Conservation (phyloP, 2,888 invertebrate species). For the Microctonus brassicae region DNA sequence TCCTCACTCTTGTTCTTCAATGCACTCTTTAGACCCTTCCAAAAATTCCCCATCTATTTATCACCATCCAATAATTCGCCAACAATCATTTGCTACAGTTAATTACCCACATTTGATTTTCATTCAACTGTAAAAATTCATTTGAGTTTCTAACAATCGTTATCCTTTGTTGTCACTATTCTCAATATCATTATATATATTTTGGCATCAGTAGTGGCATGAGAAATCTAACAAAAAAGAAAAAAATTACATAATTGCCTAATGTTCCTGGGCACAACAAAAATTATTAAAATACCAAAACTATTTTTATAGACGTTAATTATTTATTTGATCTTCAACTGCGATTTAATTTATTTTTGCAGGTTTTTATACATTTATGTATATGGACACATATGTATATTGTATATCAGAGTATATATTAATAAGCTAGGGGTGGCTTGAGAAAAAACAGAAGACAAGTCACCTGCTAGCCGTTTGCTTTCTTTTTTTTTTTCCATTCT, state of each 20-base stretch:
- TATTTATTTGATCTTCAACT: not conserved
- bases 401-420: not conserved
- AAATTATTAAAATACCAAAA: not conserved
- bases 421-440: constrained; percentile 55
- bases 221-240: too few relatives aligned
- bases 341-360: not conserved
- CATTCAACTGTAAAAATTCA: constrained; percentile 1
- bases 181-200: not conserved
- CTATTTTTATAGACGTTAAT: not conserved
- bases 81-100: not conserved
- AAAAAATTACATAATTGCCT: not conserved
- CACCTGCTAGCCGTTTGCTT: constrained; percentile 41
- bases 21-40: not conserved
- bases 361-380: not conserved
- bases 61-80: not conserved
- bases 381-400: not conserved
- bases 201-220: not conserved
- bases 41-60: not conserved
- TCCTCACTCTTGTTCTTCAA: not conserved
- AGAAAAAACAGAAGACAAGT: constrained; percentile 58
- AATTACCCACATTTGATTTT: not conserved
- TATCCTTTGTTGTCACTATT: not conserved
- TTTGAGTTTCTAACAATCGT: not conserved
- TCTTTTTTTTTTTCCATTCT: not conserved
- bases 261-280: not conserved